These are phyloP conservation scores for Talpa occidentalis DNA, from an alignment of 2,113 vertebrate genomes.

Conservation along the genomic window DNA sequence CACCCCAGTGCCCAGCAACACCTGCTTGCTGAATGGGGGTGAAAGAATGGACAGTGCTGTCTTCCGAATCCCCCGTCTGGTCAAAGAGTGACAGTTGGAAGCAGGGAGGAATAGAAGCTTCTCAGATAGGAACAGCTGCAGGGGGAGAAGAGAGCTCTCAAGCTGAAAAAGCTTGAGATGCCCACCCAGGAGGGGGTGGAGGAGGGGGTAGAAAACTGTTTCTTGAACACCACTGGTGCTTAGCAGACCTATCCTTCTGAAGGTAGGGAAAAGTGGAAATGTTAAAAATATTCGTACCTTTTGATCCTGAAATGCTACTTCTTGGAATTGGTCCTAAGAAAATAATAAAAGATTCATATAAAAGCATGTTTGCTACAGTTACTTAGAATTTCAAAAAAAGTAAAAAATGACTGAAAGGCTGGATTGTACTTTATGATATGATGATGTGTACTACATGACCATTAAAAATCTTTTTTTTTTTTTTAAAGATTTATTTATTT, in stretches of 20 bases:
- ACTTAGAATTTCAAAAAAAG: background rate
- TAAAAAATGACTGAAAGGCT: background rate
- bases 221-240: background rate
- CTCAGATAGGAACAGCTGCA: background rate
- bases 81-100: background rate
- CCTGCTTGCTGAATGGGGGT: fast-evolving
- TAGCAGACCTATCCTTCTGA: background rate
- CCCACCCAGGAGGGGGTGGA: background rate
- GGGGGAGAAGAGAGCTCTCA: background rate
- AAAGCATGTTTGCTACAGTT: background rate
- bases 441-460: background rate
- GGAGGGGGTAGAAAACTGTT: background rate
- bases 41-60: background rate
- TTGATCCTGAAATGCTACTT: constrained; percentile 48
- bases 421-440: background rate
- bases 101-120: too few relatives aligned
- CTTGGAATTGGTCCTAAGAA: background rate
- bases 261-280: constrained; percentile 6
- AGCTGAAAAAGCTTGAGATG: background rate
- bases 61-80: background rate
- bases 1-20: background rate
- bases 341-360: background rate
- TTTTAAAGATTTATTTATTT: too few relatives aligned
- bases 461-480: background rate
- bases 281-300: background rate